Evolutionary conservation across 2,888 invertebrate genomes (phyloP), one percentile per base, ranked within the genome.

Genomic region (Oligia strigilis): DNA sequence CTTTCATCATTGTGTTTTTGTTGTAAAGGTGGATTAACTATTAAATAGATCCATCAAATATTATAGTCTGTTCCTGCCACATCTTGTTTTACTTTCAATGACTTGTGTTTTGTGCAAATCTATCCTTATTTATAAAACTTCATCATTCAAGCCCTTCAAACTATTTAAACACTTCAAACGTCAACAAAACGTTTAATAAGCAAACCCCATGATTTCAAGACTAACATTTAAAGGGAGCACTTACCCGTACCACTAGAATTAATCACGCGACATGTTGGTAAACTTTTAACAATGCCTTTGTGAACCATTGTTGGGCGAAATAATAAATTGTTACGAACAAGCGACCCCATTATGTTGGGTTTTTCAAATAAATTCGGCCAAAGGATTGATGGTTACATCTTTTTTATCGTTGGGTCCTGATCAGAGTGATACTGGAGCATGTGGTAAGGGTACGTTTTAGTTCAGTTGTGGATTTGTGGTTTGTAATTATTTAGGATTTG

Each of bases 181-280:
- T 77, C 87, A 83, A 87, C 83, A 86, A 85, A 80, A 80, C 82
- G 72, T 75, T 73, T 80, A 87, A 83, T 85, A 64, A 67, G 64
- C 73, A 83, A 80, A 69, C 84, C 75, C 88, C 81, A 83, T 77
- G 64, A 83, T 83, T 77, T 87, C 75, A 78, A 83, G 72, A 67
- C 60, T 66, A 88, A 87, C 89, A 85, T 82, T 90, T 55, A 92
- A 92, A 90, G 93, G 93, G 94, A 93, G 93, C 93, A 94, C 92
- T 94, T 93, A 94, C 91, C 90, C 91, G 89, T 92, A 95, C 95
- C 94, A 94, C 93, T 92, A 89, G 93, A 95, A 96, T 96, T 96
- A 96, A 96, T 96, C 96, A 96, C 94, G 94, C 93, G 92, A 92
- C 92, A 89, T 97, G 97, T 96, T 96, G 96, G 96, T 95, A 97